Evolutionary conservation across 2,113 vertebrate genomes (phyloP).

Genomic region (Nycticryphes semicollaris): DNA sequence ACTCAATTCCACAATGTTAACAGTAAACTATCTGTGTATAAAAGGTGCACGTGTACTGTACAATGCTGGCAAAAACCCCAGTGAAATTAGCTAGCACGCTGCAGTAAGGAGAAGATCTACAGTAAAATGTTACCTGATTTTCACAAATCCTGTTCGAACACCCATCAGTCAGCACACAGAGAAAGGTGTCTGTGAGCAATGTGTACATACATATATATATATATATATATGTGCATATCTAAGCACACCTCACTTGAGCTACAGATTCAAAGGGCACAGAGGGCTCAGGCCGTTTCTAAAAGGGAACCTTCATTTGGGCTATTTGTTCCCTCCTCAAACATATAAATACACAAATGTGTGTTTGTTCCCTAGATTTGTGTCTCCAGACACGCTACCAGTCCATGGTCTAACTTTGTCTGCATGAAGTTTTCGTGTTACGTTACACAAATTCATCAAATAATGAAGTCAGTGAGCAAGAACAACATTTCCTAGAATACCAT

Average conservation of each 20-base stretch:
- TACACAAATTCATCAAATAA: background rate
- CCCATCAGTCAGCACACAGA: background rate
- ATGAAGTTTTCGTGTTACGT: background rate
- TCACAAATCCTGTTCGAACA: background rate
- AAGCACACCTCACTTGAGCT: background rate
- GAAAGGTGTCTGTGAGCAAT: background rate
- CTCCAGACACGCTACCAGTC: background rate
- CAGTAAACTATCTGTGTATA: rapidly evolving
- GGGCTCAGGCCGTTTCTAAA: background rate
- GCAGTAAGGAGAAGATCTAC: background rate
- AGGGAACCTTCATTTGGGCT: background rate
- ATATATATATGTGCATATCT: no score
- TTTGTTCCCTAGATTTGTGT: background rate
- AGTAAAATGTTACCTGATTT: background rate
- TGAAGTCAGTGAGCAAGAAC: rapidly evolving
- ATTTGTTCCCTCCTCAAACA: background rate
- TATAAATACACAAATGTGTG: rapidly evolving
- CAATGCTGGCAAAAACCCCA: background rate
- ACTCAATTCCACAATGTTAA: rapidly evolving
- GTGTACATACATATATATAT: no score
- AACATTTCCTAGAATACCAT: background rate
- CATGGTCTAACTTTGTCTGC: background rate
- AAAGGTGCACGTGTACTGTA: rapidly evolving
- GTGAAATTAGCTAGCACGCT: rapidly evolving
- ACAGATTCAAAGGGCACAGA: background rate